Percentiles rank a stretch among this genome's conserved stretches.
These are phyloP conservation scores for Heloderma charlesbogerti DNA, from an alignment of 2,113 vertebrate species.

Conservation along the genomic window DNA sequence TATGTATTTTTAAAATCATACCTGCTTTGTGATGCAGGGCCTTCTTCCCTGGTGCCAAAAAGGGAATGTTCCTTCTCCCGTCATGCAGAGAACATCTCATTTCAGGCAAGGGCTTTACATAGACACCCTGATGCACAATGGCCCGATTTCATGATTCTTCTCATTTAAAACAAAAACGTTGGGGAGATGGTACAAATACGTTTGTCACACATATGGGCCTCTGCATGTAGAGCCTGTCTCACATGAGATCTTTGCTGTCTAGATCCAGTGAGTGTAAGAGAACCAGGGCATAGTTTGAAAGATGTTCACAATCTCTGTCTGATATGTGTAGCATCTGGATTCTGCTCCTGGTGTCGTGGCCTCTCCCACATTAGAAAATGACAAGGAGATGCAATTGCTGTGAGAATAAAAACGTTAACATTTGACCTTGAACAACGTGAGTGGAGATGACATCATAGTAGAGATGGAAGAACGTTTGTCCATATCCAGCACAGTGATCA, in stretches of 20 bases:
- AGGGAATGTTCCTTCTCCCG: neutral
- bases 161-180: neutral
- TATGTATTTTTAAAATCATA: too few species aligned
- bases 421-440: neutral
- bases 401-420: neutral
- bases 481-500: neutral
- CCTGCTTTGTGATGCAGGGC: neutral
- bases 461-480: neutral
- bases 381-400: neutral
- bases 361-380: too few species aligned
- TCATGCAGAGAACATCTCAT: neutral
- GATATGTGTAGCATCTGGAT: neutral
- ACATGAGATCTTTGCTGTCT: neutral
- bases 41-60: neutral
- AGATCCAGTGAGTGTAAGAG: neutral
- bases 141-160: neutral
- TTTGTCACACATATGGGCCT: neutral
- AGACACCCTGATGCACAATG: neutral
- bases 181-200: neutral
- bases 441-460: too few species aligned
- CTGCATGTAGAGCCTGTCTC: neutral
- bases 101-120: neutral
- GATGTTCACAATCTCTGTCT: neutral
- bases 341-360: too few species aligned
- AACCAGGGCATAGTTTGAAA: neutral